A percentile compares a stretch with the other conserved stretches of the same genome.
phyloP scores from a whole-genome alignment of 64 coral and sea anemone species.

The Orbicella faveolata region DNA sequence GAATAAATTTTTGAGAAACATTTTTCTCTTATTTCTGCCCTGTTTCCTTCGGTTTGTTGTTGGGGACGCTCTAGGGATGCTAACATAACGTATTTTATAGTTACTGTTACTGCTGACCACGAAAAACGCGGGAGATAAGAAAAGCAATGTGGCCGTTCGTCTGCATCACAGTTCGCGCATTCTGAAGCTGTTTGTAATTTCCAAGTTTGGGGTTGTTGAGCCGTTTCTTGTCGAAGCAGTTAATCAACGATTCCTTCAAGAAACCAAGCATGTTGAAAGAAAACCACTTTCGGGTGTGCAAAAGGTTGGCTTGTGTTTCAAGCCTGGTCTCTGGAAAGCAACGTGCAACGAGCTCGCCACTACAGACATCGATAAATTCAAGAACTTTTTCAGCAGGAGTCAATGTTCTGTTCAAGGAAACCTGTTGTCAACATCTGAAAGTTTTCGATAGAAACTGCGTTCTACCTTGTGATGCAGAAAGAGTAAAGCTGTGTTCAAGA shows the following conservation, averaged over 20 bases:
- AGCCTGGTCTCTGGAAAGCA: neutral
- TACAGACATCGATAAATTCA: neutral
- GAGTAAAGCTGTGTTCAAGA: neutral
- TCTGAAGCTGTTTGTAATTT: neutral
- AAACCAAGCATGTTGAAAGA: neutral
- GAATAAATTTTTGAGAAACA: too few species aligned
- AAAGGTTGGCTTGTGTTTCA: neutral
- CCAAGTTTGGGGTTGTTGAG: neutral
- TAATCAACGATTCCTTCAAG: neutral
- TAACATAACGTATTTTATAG: neutral
- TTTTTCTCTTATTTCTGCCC: too few species aligned
- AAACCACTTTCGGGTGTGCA: slow-evolving; percentile 20
- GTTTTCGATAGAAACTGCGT: neutral
- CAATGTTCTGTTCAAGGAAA: neutral
- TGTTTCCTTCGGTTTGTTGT: neutral
- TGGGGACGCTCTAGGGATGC: neutral
- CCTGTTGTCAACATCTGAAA: neutral
- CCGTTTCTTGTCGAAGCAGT: neutral
- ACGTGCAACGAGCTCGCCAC: neutral
- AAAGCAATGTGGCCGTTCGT: neutral
- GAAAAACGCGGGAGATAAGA: neutral
- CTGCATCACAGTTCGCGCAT: neutral
- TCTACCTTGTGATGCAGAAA: neutral
- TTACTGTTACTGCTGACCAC: neutral
- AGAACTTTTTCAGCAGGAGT: neutral